A percentile compares a stretch with the other conserved stretches of the same genome.
These are phyloP conservation scores for Odontophorus gujanensis DNA, from an alignment of 2,113 vertebrate species.

Conservation along the genomic window DNA sequence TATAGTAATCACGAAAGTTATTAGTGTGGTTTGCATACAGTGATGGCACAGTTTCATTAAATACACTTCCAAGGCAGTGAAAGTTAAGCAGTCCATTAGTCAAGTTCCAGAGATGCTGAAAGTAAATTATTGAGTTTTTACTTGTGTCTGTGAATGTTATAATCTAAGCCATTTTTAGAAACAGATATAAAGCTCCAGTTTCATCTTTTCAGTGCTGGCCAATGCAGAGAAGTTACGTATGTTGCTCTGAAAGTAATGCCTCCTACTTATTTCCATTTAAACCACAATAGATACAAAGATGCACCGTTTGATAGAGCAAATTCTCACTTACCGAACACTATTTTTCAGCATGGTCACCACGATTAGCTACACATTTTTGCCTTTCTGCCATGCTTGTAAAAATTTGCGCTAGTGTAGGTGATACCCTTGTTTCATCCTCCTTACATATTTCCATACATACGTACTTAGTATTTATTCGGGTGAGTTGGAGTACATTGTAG, in stretches of 20 bases:
- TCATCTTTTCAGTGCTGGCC: not conserved
- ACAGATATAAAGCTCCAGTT: not conserved
- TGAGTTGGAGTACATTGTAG: not conserved
- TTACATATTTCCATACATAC: not conserved
- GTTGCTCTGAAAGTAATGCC: not conserved
- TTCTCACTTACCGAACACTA: not conserved
- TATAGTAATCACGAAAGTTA: constrained; percentile 38
- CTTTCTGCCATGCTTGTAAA: not conserved
- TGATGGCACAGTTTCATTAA: constrained; percentile 52
- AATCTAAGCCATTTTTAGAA: not conserved
- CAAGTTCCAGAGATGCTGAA: constrained; percentile 31
- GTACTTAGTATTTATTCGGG: not conserved
- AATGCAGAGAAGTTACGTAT: not conserved
- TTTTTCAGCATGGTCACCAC: not conserved
- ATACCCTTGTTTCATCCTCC: not conserved
- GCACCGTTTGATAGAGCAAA: not conserved
- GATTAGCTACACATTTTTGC: not conserved
- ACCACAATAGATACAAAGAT: not conserved
- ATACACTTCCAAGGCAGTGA: constrained; percentile 38
- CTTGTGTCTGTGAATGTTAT: not conserved
- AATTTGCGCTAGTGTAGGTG: not conserved
- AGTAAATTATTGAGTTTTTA: constrained; percentile 18
- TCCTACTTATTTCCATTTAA: not conserved
- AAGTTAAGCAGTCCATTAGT: constrained; percentile 44
- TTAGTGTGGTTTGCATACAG: constrained; percentile 42